These are phyloP conservation scores for Monomorium pharaonis DNA, from an alignment of 1,140 invertebrate genomes.

Conservation along the genomic window DNA sequence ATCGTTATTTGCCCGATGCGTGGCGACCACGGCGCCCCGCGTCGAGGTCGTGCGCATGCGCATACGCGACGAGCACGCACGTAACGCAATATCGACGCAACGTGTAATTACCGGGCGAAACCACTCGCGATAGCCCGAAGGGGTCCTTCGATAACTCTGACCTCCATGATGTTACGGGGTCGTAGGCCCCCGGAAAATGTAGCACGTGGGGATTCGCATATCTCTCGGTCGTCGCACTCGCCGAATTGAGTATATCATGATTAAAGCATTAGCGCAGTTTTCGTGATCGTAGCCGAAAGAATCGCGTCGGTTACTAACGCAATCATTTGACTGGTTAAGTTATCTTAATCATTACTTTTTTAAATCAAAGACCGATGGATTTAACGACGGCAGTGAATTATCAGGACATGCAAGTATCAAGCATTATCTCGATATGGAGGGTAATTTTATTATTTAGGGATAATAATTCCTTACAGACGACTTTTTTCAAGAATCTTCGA, in stretches of 20 bases:
- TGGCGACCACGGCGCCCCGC: not conserved
- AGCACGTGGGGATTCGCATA: constrained; percentile 7
- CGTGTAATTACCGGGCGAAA: constrained; percentile 72
- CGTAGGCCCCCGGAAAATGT: constrained; percentile 42
- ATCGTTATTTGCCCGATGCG: not conserved
- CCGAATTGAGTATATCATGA: not conserved
- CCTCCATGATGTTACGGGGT: constrained; percentile 62
- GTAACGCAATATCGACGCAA: constrained; percentile 72
- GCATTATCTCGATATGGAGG: not conserved
- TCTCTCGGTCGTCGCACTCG: constrained; percentile 3
- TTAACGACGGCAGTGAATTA: constrained; percentile 2
- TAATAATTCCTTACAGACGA: not conserved
- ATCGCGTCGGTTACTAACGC: not conserved
- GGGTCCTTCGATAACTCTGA: constrained; percentile 69
- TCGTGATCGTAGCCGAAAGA: constrained; percentile 22
- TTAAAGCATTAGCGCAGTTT: not conserved
- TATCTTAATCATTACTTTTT: not conserved
- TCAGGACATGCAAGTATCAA: not conserved
- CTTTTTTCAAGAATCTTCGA: not conserved
- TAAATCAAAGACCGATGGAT: not conserved
- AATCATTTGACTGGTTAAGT: not conserved
- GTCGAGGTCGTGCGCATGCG: not conserved
- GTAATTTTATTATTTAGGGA: not conserved
- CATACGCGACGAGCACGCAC: constrained; percentile 47
- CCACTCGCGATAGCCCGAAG: constrained; percentile 62